phyloP scores from a whole-genome alignment of 2,113 vertebrate genomes.

The Nymphicus hollandicus region DNA sequence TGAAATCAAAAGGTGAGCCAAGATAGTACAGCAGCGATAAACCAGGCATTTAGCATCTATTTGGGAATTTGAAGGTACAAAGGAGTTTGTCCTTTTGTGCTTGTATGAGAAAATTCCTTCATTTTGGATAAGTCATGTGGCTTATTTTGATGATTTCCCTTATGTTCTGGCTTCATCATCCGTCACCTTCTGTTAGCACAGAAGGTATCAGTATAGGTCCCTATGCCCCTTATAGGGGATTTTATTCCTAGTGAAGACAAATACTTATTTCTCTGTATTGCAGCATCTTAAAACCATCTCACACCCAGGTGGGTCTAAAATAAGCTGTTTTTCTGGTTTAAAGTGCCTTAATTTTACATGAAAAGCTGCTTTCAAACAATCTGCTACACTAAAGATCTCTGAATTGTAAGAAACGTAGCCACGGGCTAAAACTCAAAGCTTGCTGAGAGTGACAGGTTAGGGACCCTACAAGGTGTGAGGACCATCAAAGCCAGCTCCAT shows the following conservation, averaged over 20 bases:
- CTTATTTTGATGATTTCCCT: background rate
- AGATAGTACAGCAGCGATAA: background rate
- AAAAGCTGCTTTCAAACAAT: background rate
- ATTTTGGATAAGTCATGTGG: background rate
- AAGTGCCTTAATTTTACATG: background rate
- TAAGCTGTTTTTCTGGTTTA: background rate
- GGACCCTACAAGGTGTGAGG: background rate
- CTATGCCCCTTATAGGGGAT: background rate
- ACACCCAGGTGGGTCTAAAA: background rate
- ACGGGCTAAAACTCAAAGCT: background rate
- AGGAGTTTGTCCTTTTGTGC: background rate
- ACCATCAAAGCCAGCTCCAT: background rate
- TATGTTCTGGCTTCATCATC: background rate
- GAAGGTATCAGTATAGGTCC: background rate
- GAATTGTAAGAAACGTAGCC: background rate
- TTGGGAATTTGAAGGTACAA: background rate
- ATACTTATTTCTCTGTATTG: background rate
- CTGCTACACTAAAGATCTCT: background rate
- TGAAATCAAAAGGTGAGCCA: background rate
- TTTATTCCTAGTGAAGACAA: background rate
- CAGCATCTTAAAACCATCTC: background rate
- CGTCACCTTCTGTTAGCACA: background rate
- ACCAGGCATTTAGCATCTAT: accelerated
- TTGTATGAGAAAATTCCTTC: background rate
- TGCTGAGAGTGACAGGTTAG: background rate